phyloP scores from a whole-genome alignment of 2,797 vertebrate genomes.

The Falco naumanni region DNA sequence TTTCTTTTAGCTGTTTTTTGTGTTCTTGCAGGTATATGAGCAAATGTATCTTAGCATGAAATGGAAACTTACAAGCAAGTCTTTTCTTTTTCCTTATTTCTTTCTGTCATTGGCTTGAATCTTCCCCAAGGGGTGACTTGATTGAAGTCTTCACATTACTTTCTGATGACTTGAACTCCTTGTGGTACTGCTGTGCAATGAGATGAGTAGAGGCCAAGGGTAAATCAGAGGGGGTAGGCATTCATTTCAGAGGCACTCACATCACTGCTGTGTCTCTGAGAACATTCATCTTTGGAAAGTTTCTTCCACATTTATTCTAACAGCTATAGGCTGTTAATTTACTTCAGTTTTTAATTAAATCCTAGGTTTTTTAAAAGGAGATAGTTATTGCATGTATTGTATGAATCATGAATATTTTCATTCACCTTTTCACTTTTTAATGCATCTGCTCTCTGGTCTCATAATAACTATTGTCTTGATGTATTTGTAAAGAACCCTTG shows the following conservation, averaged over 20 bases:
- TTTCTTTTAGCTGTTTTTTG: background rate
- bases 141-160: background rate
- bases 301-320: background rate
- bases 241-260: background rate
- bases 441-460: background rate
- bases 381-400: background rate
- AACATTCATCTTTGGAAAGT: background rate
- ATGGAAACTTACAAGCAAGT: background rate
- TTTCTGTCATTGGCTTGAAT: background rate
- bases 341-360: background rate
- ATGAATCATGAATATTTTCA: background rate
- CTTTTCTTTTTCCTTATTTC: background rate
- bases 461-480: background rate
- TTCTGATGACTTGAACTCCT: background rate
- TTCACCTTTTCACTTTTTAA: background rate
- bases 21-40: background rate
- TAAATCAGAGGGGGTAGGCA: background rate
- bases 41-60: background rate
- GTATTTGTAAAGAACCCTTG: background rate
- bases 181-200: background rate
- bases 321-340: background rate
- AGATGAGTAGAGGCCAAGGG: background rate
- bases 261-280: background rate
- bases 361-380: background rate
- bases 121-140: background rate